Base-by-base conservation (phyloP, 1,140 invertebrate genomes). In the Ceratina australensis region DNA sequence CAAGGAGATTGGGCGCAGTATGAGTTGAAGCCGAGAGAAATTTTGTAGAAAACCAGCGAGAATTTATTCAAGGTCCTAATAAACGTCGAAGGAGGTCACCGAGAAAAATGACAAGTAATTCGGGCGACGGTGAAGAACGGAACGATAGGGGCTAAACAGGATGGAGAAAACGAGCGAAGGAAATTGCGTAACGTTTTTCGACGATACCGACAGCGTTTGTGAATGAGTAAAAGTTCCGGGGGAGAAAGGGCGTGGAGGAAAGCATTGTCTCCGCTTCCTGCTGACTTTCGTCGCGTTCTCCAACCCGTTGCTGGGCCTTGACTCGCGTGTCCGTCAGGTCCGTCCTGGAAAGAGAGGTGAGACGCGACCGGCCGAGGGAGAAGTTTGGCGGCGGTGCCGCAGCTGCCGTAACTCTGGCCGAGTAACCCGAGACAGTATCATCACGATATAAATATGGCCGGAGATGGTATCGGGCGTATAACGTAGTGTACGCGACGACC, bases 401-500 rank as follows among this genome's bases (percentile, higher is more conserved):
- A 72, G 77, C 61, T 81, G 83, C 78, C 78, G 82, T 85, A 85
- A 85, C 60, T 85, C 71, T 56, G 57, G 22, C 60, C 72, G 50
- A 59, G 83, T 83, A 85, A 85, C 74, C 73, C 82, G 82, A 85
- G 83, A 81, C 79, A 84, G 83, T 85, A 81, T 85, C 83, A 81
- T 85, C 82, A 73, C 33, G 83, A 85, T 85, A 78, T 85, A 85
- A 85, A 85, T 85, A 84, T 71, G 66, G 72, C 64, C 69, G 33
- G 72, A 87, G 89, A 90, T 90, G 78, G 20, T 89, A 90, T 90
- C 88, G 78, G 71, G 72, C 47, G 80, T 88, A 28, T 68, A 86
- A 89, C 79, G 79, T 89, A 90, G 86, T 90, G 87, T 88, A 87
- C 86, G 82, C 73, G 79, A 81, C 83, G 84, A 84, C 78, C 83